Conservation (phyloP, 92 coral and sea anemone genomes). For the Porites lobata region DNA sequence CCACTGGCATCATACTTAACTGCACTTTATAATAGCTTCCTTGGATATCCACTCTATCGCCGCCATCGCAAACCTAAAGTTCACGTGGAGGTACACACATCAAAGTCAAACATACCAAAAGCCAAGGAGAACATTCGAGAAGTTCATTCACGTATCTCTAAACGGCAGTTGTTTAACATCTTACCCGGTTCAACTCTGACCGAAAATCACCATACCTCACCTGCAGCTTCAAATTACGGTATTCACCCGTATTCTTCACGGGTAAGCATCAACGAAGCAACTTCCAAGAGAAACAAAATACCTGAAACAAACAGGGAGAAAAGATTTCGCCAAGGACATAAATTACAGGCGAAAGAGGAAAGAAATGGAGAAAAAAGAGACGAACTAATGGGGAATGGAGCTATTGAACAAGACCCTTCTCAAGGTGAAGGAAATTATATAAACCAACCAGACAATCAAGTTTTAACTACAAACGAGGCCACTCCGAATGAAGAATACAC, state of each 20-base stretch:
- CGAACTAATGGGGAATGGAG: constrained; percentile 12
- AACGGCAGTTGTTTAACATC: constrained; percentile 71
- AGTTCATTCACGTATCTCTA: constrained; percentile 56
- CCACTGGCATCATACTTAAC: constrained; percentile 45
- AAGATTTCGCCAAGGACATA: constrained; percentile 1
- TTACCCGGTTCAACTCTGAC: constrained; percentile 65
- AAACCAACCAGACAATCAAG: constrained; percentile 31
- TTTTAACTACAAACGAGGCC: constrained; percentile 27
- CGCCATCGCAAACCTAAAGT: constrained; percentile 85
- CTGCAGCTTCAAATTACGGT: constrained; percentile 33
- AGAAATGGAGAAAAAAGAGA: constrained; percentile 39
- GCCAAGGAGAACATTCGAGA: constrained; percentile 37
- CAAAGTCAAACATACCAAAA: constrained; percentile 90
- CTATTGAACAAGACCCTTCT: constrained; percentile 1
- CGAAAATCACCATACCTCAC: constrained; percentile 43
- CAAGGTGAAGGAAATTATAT: constrained; percentile 21
- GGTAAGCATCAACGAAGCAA: constrained; percentile 72
- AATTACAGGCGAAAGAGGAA: background rate
- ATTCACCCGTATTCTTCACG: constrained; percentile 47
- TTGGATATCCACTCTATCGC: constrained; percentile 58
- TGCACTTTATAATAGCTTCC: constrained; percentile 60
- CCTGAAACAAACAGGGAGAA: constrained; percentile 15
- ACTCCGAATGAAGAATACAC: background rate
- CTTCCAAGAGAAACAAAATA: constrained; percentile 62
- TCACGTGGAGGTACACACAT: constrained; percentile 89